These are phyloP conservation scores for Drosophila sordidula DNA, from an alignment of 2,888 invertebrate genomes.

Conservation along the genomic window DNA sequence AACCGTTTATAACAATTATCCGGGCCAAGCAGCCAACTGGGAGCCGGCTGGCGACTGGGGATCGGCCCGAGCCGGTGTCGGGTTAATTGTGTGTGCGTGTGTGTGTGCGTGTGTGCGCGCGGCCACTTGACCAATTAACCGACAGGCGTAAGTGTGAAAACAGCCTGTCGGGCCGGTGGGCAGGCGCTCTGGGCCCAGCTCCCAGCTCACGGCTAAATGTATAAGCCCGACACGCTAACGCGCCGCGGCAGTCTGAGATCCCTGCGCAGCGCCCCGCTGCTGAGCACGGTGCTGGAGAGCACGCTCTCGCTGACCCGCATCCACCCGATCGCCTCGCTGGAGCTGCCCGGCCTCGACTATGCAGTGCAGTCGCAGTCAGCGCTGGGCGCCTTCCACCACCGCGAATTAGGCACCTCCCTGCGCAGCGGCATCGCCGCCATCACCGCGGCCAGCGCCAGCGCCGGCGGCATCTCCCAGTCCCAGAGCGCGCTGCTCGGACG, in stretches of 20 bases:
- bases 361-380: conserved; percentile 82
- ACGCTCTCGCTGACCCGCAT: conserved; percentile 85
- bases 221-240: conserved; percentile 84
- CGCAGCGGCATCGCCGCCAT: conserved; percentile 80
- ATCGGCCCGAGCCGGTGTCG: background rate
- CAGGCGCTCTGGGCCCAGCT: conserved; percentile 4
- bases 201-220: conserved; percentile 82
- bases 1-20: conserved; percentile 72
- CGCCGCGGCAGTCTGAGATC: conserved; percentile 85
- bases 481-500: conserved; percentile 76
- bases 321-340: conserved; percentile 85
- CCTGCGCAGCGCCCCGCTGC: conserved; percentile 85
- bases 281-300: conserved; percentile 85
- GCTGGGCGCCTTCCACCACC: conserved; percentile 70
- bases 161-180: conserved; percentile 13
- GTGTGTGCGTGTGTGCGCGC: background rate
- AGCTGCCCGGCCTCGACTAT: conserved; percentile 85
- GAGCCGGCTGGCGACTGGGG: conserved; percentile 9
- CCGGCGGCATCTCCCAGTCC: conserved; percentile 71
- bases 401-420: conserved; percentile 80
- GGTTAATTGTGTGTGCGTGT: conserved; percentile 5
- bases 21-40: conserved; percentile 36
- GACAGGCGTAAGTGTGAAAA: conserved; percentile 24
- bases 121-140: conserved; percentile 35
- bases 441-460: conserved; percentile 70